Evolutionary conservation across 30 jellyfish, hydroid and myxozoan species (phyloP), one percentile per base, ranked within the genome.

Genomic region (Rhopilema esculentum): DNA sequence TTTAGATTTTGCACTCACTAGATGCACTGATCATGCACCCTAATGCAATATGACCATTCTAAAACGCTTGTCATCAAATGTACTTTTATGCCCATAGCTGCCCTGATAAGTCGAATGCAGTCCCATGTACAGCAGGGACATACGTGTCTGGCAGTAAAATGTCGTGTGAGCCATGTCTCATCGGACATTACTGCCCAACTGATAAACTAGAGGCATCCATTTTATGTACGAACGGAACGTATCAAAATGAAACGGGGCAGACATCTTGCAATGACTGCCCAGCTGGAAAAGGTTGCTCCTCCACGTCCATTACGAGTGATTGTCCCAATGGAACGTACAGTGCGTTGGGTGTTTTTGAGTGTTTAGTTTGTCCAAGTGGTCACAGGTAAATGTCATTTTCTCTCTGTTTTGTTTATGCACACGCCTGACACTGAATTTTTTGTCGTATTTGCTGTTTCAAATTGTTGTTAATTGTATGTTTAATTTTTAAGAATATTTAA

Each of bases 191-290:
- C 78, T 72, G 91, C 49, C 92, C 92, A 19, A 49, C 69, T 48
- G 85, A 77, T 27, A 64, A 53, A n/a, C 67, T 88, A 27, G 66
- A 52, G 66, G 97, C 87, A 24, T 96, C 99, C 23, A 40, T 83
- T 12, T 64, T 76, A 22, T 95, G 99, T 61, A 67, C 68, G 8
- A 93, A 93, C 77, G 97, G 98, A 17, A 93, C 98, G 20, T 93
- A 93, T 26, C 98, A 93, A 67, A 84, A 93, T 28, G 79, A 72
- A 16, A 82, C 95, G 20, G 89, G 88, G 22, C 97, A 88, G 64
- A 15, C 69, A 28, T 66, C 87, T 7, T 88, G 96, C 66, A 23
- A 68, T 0, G 72, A 27, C 19, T 88, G 96, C 68, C 91, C 96
- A 69, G 96, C 83, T 49, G 91, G 91, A 23, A 40, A 49, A 64